Percentiles rank a stretch among this genome's conserved stretches.
Evolutionary conservation across 2,797 vertebrate species (phyloP).

Genomic region (Semaprochilodus insignis): DNA sequence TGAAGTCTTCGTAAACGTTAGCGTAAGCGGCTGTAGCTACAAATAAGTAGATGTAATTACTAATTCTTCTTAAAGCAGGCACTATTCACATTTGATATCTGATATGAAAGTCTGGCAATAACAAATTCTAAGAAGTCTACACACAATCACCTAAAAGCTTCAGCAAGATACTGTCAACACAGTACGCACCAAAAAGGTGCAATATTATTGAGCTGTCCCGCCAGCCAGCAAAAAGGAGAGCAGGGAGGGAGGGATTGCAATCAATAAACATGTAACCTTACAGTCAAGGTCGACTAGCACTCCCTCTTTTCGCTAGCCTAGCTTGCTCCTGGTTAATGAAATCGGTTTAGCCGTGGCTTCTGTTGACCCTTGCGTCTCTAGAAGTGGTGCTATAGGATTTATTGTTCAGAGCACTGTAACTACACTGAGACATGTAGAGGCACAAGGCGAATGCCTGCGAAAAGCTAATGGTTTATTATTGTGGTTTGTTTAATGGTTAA

Average conservation of each 20-base stretch:
- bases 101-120: too few relatives aligned
- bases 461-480: background rate
- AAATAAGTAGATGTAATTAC: too few relatives aligned
- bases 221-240: slow-evolving; percentile 40
- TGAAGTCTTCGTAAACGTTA: background rate
- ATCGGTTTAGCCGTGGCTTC: slow-evolving; percentile 56
- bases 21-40: too few relatives aligned
- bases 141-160: slow-evolving; percentile 20
- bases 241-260: slow-evolving; percentile 50
- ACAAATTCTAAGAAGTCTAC: too few relatives aligned
- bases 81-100: too few relatives aligned
- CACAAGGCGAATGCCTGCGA: slow-evolving; percentile 14
- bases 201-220: slow-evolving; percentile 52
- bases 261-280: slow-evolving; percentile 65
- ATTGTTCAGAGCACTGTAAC: slow-evolving; percentile 41
- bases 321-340: slow-evolving; percentile 56
- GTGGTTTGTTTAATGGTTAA: background rate
- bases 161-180: slow-evolving; percentile 44
- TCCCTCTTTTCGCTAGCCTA: slow-evolving; percentile 45
- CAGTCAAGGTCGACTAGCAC: slow-evolving; percentile 59
- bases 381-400: slow-evolving; percentile 47
- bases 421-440: slow-evolving; percentile 26
- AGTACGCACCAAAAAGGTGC: slow-evolving; percentile 39
- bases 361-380: slow-evolving; percentile 49
- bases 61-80: too few relatives aligned